Base-by-base conservation (phyloP, 2,797 vertebrate species). In the Neosilurus mollespiculum region DNA sequence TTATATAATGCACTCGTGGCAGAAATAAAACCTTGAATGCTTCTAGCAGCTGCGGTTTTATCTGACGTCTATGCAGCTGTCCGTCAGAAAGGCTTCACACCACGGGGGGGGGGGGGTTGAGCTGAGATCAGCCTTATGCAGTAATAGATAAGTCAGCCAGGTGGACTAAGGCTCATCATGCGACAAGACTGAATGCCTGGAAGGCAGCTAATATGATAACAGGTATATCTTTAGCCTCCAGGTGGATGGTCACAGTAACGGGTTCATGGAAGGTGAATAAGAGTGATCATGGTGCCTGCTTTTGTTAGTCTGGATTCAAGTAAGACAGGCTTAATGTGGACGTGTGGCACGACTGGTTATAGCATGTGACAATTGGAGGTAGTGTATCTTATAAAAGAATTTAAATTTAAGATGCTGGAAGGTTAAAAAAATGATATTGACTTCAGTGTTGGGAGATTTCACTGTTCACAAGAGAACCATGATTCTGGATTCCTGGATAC, bases 171-270 rank as follows among this genome's bases (percentile, higher is more conserved):
- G 62, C 83, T n/a, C 3, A 18, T 67, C 30, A 4, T 76, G 37
- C 34, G 12, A 75, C 62, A 34, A 49, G 30, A n/a, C 22, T 66
- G 61, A 43, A 80, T 37, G 67, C 26, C 66, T 18, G 5, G 43
- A 49, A 75, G 75, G 78, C 58, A 15, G 53, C n/a, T 43, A n/a
- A 66, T 30, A 26, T 37, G 76, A 79, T 70, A 83, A 62, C 67
- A 82, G 54, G 67, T 56, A 24, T 80, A 78, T 65, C 58, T 83
- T 56, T 14, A 43, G 22, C 34, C 67, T 51, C 51, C 58, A 77
- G 72, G 64, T 56, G 53, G 24, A 9, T n/a, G 9, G n/a, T 24
- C 53, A 22, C 64, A 61, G 34, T 53, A 14, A 2, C 15, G 81
- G 34, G 18, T 69, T 67, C 18, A 18, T 15, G 30, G 26, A 34